These are phyloP conservation scores for Daktulosphaira vitifoliae DNA, from an alignment of 1,140 invertebrate species.

Conservation along the genomic window DNA sequence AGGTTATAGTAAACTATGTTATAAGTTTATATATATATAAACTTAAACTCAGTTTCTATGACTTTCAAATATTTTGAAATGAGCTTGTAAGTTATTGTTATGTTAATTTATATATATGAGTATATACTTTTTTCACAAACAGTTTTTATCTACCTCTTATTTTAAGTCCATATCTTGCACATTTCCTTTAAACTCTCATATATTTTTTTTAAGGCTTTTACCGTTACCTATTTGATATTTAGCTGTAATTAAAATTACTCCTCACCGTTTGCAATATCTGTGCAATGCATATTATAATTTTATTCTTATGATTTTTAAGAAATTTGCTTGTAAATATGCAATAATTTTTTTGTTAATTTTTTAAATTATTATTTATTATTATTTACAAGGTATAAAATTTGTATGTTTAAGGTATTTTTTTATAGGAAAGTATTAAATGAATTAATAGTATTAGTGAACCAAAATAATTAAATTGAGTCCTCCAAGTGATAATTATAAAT, in stretches of 20 bases:
- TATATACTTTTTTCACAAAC: neutral
- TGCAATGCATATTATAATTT: constrained; percentile 30
- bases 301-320: constrained; percentile 23
- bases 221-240: constrained; percentile 30
- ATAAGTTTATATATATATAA: no score
- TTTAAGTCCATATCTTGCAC: constrained; percentile 17
- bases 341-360: constrained; percentile 20
- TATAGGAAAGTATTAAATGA: constrained; percentile 26
- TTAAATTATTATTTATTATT: constrained; percentile 8
- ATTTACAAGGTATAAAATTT: constrained; percentile 5
- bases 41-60: no score
- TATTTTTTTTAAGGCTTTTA: constrained; percentile 24
- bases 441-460: constrained; percentile 28
- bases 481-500: constrained; percentile 31
- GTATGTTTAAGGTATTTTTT: constrained; percentile 3
- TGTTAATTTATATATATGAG: neutral
- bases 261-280: constrained; percentile 27
- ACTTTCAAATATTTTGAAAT: neutral
- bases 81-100: neutral
- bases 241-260: constrained; percentile 7
- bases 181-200: neutral
- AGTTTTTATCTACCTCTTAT: constrained; percentile 29
- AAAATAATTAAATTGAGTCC: constrained; percentile 21
- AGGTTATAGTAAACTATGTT: constrained; percentile 8
- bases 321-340: constrained; percentile 24